Evolutionary conservation across 2,797 vertebrate genomes (phyloP).

Genomic region (Peromyscus eremicus): DNA sequence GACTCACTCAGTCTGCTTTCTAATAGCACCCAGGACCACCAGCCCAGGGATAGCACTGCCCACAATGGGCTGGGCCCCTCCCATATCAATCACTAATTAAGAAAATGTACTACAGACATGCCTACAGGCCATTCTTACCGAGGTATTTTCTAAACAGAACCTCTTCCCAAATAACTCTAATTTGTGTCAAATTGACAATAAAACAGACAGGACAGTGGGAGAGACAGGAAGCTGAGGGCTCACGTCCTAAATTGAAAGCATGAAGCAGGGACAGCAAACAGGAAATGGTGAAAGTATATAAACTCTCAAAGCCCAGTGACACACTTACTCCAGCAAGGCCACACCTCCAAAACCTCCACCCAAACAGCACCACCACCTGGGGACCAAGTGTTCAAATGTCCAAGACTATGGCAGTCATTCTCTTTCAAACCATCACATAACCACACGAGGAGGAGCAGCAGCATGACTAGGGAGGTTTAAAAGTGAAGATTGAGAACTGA

Average conservation of each 20-base stretch:
- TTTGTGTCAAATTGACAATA: not conserved
- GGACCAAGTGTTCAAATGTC: not conserved
- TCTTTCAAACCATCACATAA: not conserved
- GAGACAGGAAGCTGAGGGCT: not conserved
- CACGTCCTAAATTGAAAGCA: no score
- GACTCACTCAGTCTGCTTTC: not conserved
- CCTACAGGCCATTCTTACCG: not conserved
- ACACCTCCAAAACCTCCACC: not conserved
- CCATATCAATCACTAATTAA: not conserved
- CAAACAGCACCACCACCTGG: not conserved
- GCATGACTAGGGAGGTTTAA: not conserved
- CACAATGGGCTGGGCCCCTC: not conserved
- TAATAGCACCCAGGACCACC: not conserved
- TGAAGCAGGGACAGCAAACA: no score
- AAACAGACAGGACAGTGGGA: no score
- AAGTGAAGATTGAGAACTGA: not conserved
- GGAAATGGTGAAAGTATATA: not conserved
- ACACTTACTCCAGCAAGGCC: not conserved
- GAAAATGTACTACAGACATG: not conserved
- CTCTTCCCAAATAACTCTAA: not conserved
- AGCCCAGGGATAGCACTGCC: not conserved
- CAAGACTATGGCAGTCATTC: no score
- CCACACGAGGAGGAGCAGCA: not conserved
- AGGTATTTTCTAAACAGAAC: not conserved
- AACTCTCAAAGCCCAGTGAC: not conserved